Conservation (phyloP, 2,113 vertebrate species). For the Agapornis roseicollis region DNA sequence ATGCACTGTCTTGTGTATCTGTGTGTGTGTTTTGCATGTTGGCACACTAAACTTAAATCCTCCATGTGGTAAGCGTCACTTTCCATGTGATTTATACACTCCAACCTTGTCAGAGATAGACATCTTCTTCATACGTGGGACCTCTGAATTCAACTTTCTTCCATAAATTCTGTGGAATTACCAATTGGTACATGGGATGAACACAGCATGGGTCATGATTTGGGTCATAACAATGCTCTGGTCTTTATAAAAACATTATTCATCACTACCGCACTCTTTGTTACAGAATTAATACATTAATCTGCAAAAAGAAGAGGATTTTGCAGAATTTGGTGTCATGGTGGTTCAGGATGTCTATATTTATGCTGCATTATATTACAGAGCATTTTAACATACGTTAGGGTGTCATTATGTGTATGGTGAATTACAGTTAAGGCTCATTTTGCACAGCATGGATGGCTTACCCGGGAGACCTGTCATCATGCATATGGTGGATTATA, state of each 20-base stretch:
- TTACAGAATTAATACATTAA: not conserved
- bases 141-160: not conserved
- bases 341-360: not conserved
- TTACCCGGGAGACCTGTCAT: not conserved
- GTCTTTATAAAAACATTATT: not conserved
- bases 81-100: not conserved
- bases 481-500: not conserved
- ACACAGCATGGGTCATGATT: not conserved
- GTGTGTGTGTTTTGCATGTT: not conserved
- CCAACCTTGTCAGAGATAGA: not conserved
- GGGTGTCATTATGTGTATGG: not conserved
- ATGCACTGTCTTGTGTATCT: not conserved
- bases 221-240: not conserved
- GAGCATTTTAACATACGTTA: not conserved
- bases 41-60: not conserved
- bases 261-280: not conserved
- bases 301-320: not conserved
- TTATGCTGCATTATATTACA: not conserved
- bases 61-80: not conserved
- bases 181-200: not conserved
- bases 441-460: not conserved
- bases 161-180: not conserved
- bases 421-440: not conserved
- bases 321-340: not conserved
- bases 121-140: not conserved